phyloP scores from a whole-genome alignment of 2,888 invertebrate species.

The Crossocerus cetratus region DNA sequence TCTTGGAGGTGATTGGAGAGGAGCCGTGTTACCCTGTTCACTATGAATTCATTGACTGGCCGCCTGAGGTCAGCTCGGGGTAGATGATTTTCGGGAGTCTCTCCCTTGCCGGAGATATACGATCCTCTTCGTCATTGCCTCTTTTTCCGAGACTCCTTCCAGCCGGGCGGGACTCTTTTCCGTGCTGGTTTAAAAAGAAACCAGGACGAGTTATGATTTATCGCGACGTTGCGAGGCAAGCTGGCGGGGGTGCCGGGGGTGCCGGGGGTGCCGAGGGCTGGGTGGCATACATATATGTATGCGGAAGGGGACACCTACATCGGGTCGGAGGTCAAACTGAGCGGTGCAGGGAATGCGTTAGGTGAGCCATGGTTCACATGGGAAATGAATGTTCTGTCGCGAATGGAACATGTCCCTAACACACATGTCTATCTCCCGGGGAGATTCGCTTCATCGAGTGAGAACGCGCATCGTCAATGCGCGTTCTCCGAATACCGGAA shows the following conservation, averaged over 20 bases:
- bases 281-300: conserved; percentile 8
- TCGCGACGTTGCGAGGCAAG: conserved; percentile 29
- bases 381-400: conserved; percentile 76
- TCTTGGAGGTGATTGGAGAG: conserved; percentile 23
- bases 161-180: conserved; percentile 36
- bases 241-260: neutral
- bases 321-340: conserved; percentile 55
- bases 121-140: conserved; percentile 38
- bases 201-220: conserved; percentile 55
- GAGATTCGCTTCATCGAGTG: conserved; percentile 49
- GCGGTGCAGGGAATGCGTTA: conserved; percentile 59
- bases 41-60: conserved; percentile 41
- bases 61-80: conserved; percentile 7
- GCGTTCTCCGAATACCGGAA: too few species aligned
- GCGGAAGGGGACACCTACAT: conserved; percentile 41
- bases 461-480: too few species aligned
- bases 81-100: conserved; percentile 21
- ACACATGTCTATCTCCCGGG: conserved; percentile 35
- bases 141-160: conserved; percentile 28
- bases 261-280: neutral
- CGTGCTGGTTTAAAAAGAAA: conserved; percentile 25
- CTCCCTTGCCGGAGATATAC: conserved; percentile 32
- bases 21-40: conserved; percentile 30
- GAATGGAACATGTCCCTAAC: conserved; percentile 67
- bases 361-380: conserved; percentile 76